Evolutionary conservation across 92 coral and sea anemone species (phyloP).

Genomic region (Epizoanthus rinbou): DNA sequence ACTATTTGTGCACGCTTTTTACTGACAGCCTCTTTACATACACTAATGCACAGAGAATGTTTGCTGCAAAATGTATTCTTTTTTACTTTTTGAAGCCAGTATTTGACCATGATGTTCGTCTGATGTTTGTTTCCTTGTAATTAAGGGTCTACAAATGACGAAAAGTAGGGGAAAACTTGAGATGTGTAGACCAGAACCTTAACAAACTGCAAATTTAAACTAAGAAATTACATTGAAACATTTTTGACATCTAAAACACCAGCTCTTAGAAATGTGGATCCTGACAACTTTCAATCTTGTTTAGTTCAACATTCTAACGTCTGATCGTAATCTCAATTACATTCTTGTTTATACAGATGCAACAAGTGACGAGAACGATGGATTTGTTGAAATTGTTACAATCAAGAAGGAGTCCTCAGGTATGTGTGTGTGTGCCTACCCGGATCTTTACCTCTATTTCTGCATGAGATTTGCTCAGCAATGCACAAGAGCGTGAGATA

Average conservation of each 20-base stretch:
- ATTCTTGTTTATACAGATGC: constrained; percentile 17
- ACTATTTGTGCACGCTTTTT: neutral
- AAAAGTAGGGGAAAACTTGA: neutral
- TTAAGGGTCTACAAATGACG: neutral
- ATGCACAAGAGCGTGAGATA: too few species aligned
- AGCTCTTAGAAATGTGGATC: constrained; percentile 20
- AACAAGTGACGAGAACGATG: constrained; percentile 17
- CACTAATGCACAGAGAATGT: constrained; percentile 20
- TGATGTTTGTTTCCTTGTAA: constrained; percentile 2
- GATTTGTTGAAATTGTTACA: constrained; percentile 22
- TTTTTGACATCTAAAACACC: constrained; percentile 1
- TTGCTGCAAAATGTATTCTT: neutral
- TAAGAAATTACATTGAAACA: neutral
- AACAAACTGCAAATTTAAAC: constrained; percentile 10
- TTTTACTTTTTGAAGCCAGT: neutral
- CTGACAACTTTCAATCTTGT: constrained; percentile 17
- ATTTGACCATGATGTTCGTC: constrained; percentile 11
- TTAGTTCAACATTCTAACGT: constrained; percentile 5
- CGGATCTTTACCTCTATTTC: too few species aligned
- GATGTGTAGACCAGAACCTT: constrained; percentile 4
- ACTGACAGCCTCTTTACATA: neutral
- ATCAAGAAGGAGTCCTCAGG: constrained; percentile 12
- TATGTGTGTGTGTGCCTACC: neutral
- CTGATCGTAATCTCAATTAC: constrained; percentile 2
- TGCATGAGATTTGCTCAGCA: too few species aligned